Evolutionary conservation across 2,113 vertebrate species (phyloP).

Genomic region (Neofelis nebulosa): DNA sequence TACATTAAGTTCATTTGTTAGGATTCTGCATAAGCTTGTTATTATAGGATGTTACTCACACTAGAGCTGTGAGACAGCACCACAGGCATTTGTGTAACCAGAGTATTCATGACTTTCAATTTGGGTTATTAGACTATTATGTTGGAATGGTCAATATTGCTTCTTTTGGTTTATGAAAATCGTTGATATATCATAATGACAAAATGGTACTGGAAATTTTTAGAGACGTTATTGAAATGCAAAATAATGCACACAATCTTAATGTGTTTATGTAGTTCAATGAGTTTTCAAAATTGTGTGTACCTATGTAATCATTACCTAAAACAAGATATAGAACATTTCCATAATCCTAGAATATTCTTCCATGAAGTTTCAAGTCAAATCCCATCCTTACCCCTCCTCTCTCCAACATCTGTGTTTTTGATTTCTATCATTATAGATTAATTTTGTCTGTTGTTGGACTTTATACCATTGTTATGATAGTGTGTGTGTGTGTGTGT

Average conservation of each 20-base stretch:
- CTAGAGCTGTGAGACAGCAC: neutral
- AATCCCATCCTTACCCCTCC: neutral
- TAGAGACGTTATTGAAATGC: neutral
- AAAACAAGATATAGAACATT: neutral
- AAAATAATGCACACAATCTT: neutral
- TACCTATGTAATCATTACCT: neutral
- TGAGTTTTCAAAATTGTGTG: neutral
- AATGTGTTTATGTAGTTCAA: neutral
- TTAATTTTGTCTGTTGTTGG: neutral
- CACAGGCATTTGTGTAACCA: neutral
- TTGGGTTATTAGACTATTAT: neutral
- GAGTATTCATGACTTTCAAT: neutral
- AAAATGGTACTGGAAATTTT: neutral
- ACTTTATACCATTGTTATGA: neutral
- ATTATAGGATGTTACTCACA: neutral
- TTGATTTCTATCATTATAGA: neutral
- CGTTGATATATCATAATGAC: neutral
- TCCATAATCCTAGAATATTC: neutral
- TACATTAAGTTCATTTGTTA: neutral
- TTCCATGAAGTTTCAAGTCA: neutral
- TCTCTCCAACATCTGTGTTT: neutral
- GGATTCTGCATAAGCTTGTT: neutral
- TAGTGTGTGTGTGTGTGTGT: neutral
- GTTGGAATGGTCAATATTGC: neutral
- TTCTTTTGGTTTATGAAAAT: constrained; percentile 14